These are phyloP conservation scores for Cryptocephalus primarius DNA, from an alignment of 2,888 invertebrate species.

Conservation along the genomic window DNA sequence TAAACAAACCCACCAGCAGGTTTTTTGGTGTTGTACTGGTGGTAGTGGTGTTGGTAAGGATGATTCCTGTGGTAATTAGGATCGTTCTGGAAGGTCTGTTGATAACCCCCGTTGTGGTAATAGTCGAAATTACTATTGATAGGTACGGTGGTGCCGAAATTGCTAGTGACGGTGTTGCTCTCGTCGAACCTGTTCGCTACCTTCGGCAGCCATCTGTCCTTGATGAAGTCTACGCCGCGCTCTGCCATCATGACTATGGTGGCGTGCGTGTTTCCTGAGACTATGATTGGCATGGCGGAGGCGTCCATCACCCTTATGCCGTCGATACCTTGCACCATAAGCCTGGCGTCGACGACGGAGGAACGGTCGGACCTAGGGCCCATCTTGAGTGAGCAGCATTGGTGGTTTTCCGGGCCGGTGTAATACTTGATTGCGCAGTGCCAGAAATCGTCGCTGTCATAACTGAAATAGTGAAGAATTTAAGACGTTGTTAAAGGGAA, in stretches of 20 bases:
- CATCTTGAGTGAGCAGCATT: slow-evolving; percentile 76
- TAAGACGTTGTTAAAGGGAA: no score
- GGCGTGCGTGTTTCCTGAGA: slow-evolving; percentile 35
- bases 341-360: slow-evolving; percentile 63
- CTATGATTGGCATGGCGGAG: slow-evolving; percentile 33
- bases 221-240: slow-evolving; percentile 32
- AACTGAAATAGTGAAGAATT: slow-evolving; percentile 19
- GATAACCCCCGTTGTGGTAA: neutral
- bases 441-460: slow-evolving; percentile 61
- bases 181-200: slow-evolving; percentile 4
- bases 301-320: slow-evolving; percentile 44
- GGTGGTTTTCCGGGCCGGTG: slow-evolving; percentile 75
- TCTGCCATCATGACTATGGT: slow-evolving; percentile 36
- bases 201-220: slow-evolving; percentile 25
- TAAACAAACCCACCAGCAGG: no score
- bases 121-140: neutral
- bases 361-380: slow-evolving; percentile 57
- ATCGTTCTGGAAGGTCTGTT: slow-evolving; percentile 1
- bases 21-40: neutral
- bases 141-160: neutral
- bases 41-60: neutral
- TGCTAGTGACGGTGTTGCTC: neutral
- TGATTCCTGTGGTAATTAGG: neutral
- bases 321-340: slow-evolving; percentile 51
- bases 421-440: slow-evolving; percentile 57